Percentiles rank a stretch among this genome's conserved stretches.
Conservation (phyloP, 2,797 vertebrate genomes). For the Anomalospiza imberbis region DNA sequence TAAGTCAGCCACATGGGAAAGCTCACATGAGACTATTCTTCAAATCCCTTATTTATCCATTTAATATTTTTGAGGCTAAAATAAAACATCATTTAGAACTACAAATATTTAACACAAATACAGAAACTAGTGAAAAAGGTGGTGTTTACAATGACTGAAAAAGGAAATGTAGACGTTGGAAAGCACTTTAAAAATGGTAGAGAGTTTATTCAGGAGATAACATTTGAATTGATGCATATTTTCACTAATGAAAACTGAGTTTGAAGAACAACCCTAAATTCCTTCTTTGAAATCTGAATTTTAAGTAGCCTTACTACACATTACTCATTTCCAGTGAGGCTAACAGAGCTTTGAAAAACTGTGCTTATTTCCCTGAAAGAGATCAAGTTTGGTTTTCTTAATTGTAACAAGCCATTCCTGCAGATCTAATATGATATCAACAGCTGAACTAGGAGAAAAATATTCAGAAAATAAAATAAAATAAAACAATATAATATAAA, state of each 20-base stretch:
- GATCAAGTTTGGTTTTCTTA: not conserved
- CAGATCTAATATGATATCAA: accelerated
- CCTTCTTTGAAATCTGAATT: not conserved
- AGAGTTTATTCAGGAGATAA: not conserved
- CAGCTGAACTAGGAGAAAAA: not conserved
- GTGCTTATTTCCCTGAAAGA: not conserved
- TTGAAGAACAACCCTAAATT: not conserved
- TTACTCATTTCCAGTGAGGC: not conserved
- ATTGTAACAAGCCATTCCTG: accelerated
- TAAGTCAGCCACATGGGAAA: not conserved
- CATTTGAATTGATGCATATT: not conserved
- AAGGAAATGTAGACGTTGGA: not conserved
- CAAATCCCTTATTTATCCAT: not conserved
- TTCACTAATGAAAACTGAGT: not conserved
- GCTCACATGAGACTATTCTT: not conserved
- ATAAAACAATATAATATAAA: not conserved
- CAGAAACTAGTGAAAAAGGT: not conserved
- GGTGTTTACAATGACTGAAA: not conserved
- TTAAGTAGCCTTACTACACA: not conserved
- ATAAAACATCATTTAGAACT: not conserved
- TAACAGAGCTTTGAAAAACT: not conserved
- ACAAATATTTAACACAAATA: not conserved
- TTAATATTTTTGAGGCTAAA: not conserved
- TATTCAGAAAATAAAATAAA: no score
- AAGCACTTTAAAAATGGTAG: not conserved